Conservation (phyloP, 2,888 invertebrate genomes). For the Steinernema hermaphroditum region DNA sequence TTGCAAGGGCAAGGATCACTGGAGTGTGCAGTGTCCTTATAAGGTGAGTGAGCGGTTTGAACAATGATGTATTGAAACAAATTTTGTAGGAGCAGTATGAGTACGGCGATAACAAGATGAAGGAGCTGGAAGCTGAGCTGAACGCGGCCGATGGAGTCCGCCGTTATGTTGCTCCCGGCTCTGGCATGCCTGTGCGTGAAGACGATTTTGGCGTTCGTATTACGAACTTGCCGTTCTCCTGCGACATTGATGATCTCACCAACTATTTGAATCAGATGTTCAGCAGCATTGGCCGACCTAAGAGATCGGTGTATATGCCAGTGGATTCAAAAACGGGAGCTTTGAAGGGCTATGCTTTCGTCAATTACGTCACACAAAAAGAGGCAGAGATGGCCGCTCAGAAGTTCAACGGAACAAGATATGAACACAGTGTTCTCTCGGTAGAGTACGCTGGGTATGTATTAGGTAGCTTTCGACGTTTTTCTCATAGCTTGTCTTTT, state of each 20-base stretch:
- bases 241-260: neutral
- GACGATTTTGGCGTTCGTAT: neutral
- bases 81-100: neutral
- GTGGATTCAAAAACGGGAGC: neutral
- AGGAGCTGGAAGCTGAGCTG: neutral
- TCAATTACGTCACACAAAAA: neutral
- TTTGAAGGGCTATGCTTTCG: neutral
- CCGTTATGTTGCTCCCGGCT: neutral
- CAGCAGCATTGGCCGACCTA: neutral
- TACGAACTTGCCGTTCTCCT: neutral
- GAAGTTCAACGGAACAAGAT: neutral
- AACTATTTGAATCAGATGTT: neutral
- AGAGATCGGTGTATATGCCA: neutral
- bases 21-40: constrained; percentile 1
- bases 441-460: too few species aligned
- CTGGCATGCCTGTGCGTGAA: neutral
- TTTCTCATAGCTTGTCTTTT: too few species aligned
- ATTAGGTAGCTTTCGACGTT: too few species aligned
- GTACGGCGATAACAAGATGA: neutral
- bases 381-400: too few species aligned
- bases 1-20: constrained; percentile 10
- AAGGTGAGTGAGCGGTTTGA: neutral
- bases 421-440: too few species aligned
- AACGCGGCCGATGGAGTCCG: neutral
- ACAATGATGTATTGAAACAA: neutral